Evolutionary conservation across 2,888 invertebrate species (phyloP).

Genomic region (Merodon equestris): DNA sequence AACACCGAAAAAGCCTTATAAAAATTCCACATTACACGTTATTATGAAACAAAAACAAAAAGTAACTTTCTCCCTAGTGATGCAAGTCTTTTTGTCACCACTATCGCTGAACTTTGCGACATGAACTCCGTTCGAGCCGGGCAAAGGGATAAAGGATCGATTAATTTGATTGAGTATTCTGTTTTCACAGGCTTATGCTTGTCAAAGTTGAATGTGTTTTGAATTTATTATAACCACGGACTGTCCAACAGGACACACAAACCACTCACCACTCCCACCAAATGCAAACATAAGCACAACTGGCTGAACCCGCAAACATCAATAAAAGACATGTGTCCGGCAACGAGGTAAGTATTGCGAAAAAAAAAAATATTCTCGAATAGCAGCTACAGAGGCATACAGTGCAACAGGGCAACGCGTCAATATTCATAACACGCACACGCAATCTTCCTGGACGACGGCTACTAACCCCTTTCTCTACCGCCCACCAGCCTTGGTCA

Average conservation of each 20-base stretch:
- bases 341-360: slow-evolving; percentile 32
- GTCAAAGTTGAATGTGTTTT: slow-evolving; percentile 57
- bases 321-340: neutral
- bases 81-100: neutral
- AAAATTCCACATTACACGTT: no score
- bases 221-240: slow-evolving; percentile 62
- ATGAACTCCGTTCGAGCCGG: slow-evolving; percentile 43
- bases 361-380: slow-evolving; percentile 54
- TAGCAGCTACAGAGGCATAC: slow-evolving; percentile 1
- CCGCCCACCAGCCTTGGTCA: neutral
- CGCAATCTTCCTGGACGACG: slow-evolving; percentile 39
- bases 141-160: slow-evolving; percentile 60
- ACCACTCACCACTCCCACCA: no score
- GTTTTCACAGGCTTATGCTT: slow-evolving; percentile 57
- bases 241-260: neutral
- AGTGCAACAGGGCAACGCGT: slow-evolving; percentile 57
- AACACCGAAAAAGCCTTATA: no score
- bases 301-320: neutral
- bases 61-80: neutral
- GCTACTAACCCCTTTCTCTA: neutral
- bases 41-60: no score
- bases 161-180: slow-evolving; percentile 63
- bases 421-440: slow-evolving; percentile 64
- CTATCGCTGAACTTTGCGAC: slow-evolving; percentile 3
- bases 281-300: slow-evolving; percentile 6